A percentile compares a stretch with the other conserved stretches of the same genome.
Evolutionary conservation across 2,797 vertebrate species (phyloP).

Genomic region (Caiman crocodilus): DNA sequence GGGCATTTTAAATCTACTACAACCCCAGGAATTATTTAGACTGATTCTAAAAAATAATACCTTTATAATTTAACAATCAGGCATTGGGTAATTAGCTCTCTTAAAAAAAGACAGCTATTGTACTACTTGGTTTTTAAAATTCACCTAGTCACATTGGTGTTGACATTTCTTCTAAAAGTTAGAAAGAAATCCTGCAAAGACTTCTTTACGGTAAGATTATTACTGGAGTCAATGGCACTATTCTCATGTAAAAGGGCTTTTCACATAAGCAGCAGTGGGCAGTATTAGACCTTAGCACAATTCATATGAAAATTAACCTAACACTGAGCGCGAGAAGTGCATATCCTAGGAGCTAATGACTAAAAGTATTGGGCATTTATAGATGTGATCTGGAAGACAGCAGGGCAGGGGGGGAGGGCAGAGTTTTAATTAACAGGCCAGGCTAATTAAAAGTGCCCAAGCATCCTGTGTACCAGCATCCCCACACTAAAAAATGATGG

Average conservation of each 20-base stretch:
- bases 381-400: not conserved
- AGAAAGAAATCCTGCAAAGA: not conserved
- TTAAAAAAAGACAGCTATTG: not conserved
- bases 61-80: not conserved
- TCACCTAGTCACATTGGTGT: conserved; percentile 26
- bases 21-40: not conserved
- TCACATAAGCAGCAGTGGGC: not conserved
- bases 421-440: too few relatives aligned
- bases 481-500: too few relatives aligned
- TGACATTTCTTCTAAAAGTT: not conserved
- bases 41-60: conserved; percentile 16
- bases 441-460: too few relatives aligned
- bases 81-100: not conserved
- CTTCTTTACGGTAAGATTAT: not conserved
- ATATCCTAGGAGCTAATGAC: not conserved
- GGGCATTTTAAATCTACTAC: not conserved
- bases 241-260: not conserved
- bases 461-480: too few relatives aligned
- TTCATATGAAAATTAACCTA: not conserved
- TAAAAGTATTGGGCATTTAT: not conserved
- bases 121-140: not conserved
- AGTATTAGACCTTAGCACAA: not conserved
- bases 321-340: not conserved
- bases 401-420: too few relatives aligned
- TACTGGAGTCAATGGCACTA: not conserved